A percentile compares a stretch with the other conserved stretches of the same genome.
These are phyloP conservation scores for Palythoa caribaeorum DNA, from an alignment of 92 coral and sea anemone species.

Conservation along the genomic window DNA sequence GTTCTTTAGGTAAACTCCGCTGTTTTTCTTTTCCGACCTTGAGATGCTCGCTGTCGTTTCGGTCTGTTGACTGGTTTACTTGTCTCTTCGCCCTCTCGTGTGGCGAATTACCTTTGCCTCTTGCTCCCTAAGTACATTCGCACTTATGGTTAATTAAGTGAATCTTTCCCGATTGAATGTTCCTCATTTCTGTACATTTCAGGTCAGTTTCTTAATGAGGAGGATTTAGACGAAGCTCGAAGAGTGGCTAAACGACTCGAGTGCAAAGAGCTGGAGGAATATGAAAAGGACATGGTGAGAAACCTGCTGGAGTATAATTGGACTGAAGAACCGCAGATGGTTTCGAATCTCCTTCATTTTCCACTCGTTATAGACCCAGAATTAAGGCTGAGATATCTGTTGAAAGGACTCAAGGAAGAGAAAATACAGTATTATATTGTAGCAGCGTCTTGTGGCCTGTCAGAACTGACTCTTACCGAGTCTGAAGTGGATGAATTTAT, in stretches of 20 bases:
- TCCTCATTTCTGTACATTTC: constrained; percentile 30
- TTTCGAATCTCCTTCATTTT: constrained; percentile 93
- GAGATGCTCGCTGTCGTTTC: background rate
- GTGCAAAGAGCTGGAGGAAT: constrained; percentile 73
- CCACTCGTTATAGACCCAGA: constrained; percentile 92
- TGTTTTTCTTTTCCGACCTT: constrained; percentile 22
- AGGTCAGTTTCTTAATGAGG: constrained; percentile 98
- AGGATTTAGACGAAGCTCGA: constrained; percentile 94
- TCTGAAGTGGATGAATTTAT: constrained; percentile 85
- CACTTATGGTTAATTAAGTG: constrained; percentile 51
- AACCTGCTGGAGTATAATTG: constrained; percentile 94
- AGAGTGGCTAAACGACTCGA: constrained; percentile 86
- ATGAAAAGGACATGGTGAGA: constrained; percentile 89
- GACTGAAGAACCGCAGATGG: constrained; percentile 96
- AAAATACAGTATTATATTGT: constrained; percentile 87
- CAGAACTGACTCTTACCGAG: constrained; percentile 82
- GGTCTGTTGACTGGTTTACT: background rate
- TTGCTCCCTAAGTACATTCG: constrained; percentile 68
- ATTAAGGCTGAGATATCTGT: constrained; percentile 77
- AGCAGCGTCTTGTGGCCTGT: constrained; percentile 97
- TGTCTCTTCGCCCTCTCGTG: constrained; percentile 11
- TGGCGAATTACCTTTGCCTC: constrained; percentile 59
- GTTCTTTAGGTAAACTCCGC: constrained; percentile 91
- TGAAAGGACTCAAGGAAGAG: constrained; percentile 90
- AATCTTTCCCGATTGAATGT: constrained; percentile 16